Evolutionary conservation across 2,888 invertebrate genomes (phyloP).

Genomic region (Hedychridium roseum): DNA sequence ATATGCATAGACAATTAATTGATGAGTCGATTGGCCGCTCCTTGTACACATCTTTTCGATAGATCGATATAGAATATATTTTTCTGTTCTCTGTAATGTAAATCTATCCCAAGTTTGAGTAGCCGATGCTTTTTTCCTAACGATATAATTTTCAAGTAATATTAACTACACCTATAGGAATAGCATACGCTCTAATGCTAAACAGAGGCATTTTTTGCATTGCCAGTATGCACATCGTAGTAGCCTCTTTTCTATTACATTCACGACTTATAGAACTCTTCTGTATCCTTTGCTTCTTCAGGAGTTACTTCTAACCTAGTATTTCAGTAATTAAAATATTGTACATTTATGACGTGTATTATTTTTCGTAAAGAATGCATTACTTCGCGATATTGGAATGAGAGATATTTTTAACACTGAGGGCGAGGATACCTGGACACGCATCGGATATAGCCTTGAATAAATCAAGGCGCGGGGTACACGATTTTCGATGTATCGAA

Average conservation of each 20-base stretch:
- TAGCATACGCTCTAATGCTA: slow-evolving; percentile 34
- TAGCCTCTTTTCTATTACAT: no score
- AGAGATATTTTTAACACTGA: no score
- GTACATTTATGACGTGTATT: slow-evolving; percentile 41
- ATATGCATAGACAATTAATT: slow-evolving; percentile 23
- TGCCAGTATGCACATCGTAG: slow-evolving; percentile 15
- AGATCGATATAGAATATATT: slow-evolving; percentile 24
- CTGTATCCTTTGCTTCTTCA: slow-evolving; percentile 21
- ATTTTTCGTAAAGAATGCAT: no score
- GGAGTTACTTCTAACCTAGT: slow-evolving; percentile 24
- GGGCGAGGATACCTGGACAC: no score
- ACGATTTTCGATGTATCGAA: no score
- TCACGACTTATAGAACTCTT: slow-evolving; percentile 15
- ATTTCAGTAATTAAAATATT: slow-evolving; percentile 45
- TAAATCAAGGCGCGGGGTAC: no score
- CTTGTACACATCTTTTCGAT: slow-evolving; percentile 24
- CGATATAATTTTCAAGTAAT: slow-evolving; percentile 21
- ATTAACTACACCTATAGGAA: slow-evolving; percentile 27
- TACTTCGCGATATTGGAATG: no score
- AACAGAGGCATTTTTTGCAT: slow-evolving; percentile 31
- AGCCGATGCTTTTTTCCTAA: slow-evolving; percentile 13
- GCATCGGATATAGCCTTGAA: no score
- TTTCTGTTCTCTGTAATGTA: slow-evolving; percentile 12
- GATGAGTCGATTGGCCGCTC: slow-evolving; percentile 37
- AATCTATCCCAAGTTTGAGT: slow-evolving; percentile 6